phyloP scores from a whole-genome alignment of 2,888 invertebrate genomes.

The Anorthoa munda region DNA sequence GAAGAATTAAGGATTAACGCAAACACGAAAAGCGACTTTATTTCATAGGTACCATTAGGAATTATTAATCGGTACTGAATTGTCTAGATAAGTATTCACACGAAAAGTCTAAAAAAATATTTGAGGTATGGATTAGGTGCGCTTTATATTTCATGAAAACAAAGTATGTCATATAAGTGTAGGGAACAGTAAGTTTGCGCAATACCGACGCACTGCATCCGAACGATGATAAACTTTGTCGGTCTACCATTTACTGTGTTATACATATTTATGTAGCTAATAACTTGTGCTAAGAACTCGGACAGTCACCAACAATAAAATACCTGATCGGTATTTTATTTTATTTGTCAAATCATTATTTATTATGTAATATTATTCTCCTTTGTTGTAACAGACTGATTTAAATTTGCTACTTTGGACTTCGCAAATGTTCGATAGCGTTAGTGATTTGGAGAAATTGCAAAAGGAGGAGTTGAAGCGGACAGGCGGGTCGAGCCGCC shows the following conservation, averaged over 20 bases:
- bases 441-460: slow-evolving; percentile 83
- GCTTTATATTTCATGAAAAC: slow-evolving; percentile 34
- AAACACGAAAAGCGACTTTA: background rate
- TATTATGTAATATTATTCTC: slow-evolving; percentile 7
- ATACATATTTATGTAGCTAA: slow-evolving; percentile 45
- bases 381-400: slow-evolving; percentile 10
- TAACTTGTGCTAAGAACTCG: slow-evolving; percentile 52
- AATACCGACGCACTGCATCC: slow-evolving; percentile 88
- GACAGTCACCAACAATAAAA: slow-evolving; percentile 9
- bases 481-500: slow-evolving; percentile 79
- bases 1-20: background rate
- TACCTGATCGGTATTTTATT: background rate
- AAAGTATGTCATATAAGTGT: slow-evolving; percentile 56
- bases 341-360: background rate
- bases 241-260: slow-evolving; percentile 78
- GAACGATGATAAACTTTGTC: slow-evolving; percentile 90
- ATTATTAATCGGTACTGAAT: background rate
- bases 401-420: slow-evolving; percentile 6
- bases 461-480: slow-evolving; percentile 85
- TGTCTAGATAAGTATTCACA: background rate
- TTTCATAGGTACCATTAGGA: background rate
- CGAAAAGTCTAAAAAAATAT: background rate
- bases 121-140: slow-evolving; percentile 26
- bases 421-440: slow-evolving; percentile 64
- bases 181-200: slow-evolving; percentile 82